These are phyloP conservation scores for Oncorhynchus keta DNA, from an alignment of 2,113 vertebrate species.

Conservation along the genomic window DNA sequence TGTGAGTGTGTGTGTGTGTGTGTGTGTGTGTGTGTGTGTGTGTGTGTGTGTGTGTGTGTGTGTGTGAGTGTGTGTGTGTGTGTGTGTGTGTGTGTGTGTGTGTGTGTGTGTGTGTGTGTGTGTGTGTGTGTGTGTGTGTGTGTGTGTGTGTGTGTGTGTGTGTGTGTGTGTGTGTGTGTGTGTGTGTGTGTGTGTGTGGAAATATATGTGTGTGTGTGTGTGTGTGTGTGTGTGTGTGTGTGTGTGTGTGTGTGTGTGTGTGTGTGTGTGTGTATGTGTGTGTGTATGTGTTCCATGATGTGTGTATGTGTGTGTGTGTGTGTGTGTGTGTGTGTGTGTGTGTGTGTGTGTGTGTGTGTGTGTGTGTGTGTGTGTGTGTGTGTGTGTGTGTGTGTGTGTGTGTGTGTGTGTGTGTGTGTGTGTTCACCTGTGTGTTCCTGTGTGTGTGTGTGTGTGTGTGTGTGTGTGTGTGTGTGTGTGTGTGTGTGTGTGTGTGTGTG, in stretches of 20 bases:
- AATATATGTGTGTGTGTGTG: slow-evolving; percentile 14
- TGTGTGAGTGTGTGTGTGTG: slow-evolving; percentile 19
- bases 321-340: slow-evolving; percentile 18
- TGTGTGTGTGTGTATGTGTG: slow-evolving; percentile 20
- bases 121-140: slow-evolving; percentile 14
- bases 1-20: slow-evolving; percentile 6
- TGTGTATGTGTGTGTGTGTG: slow-evolving; percentile 15
- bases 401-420: slow-evolving; percentile 13
- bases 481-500: slow-evolving; percentile 20
- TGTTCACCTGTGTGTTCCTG: too few relatives aligned
- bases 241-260: slow-evolving; percentile 17
- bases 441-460: slow-evolving; percentile 22
- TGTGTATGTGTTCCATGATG: slow-evolving; percentile 8
- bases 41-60: slow-evolving; percentile 18
- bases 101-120: slow-evolving; percentile 21
- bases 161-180: slow-evolving; percentile 9
- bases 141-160: slow-evolving; percentile 12
- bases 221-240: slow-evolving; percentile 23
- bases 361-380: slow-evolving; percentile 13
- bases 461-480: slow-evolving; percentile 18
- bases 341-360: slow-evolving; percentile 10
- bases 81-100: slow-evolving; percentile 5
- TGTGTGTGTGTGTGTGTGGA: slow-evolving; percentile 7
- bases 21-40: slow-evolving; percentile 19
- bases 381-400: slow-evolving; percentile 3